Percentiles rank a stretch among this genome's conserved stretches.
phyloP scores from a whole-genome alignment of 2,888 invertebrate genomes.

The Pollenia angustigena region DNA sequence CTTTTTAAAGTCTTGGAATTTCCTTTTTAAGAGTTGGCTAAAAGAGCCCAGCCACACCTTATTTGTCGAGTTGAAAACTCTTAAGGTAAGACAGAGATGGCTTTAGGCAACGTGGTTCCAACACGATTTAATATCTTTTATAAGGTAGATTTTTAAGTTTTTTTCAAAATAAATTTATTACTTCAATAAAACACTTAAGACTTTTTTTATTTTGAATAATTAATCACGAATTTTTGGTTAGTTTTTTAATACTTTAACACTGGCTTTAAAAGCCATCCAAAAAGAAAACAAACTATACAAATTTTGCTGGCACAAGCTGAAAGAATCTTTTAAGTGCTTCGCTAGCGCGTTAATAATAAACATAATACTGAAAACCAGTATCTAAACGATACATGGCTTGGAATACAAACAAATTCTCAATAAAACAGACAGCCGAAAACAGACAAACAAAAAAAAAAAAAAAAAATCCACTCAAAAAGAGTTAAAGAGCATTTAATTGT shows the following conservation, averaged over 20 bases:
- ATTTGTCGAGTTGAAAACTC: conserved; percentile 57
- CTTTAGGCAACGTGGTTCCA: conserved; percentile 56
- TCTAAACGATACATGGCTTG: conserved; percentile 68
- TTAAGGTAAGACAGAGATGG: conserved; percentile 64
- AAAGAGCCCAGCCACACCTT: conserved; percentile 70
- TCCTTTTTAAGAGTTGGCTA: conserved; percentile 43
- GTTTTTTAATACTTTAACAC: conserved; percentile 19
- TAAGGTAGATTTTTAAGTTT: not conserved
- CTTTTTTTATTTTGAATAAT: conserved; percentile 1
- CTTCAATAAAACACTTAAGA: not conserved
- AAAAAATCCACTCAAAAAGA: conserved; percentile 64
- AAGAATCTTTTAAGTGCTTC: conserved; percentile 56
- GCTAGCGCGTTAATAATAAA: conserved; percentile 70
- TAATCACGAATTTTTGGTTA: not conserved
- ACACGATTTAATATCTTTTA: conserved; percentile 9
- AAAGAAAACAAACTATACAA: conserved; percentile 9
- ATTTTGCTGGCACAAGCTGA: conserved; percentile 60
- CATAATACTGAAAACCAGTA: conserved; percentile 66
- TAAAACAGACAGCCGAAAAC: conserved; percentile 18
- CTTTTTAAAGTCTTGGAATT: conserved; percentile 39
- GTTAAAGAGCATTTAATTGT: conserved; percentile 59
- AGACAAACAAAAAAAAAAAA: conserved; percentile 2
- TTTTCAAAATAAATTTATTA: not conserved
- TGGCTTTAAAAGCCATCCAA: conserved; percentile 50
- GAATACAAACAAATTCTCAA: conserved; percentile 64